Percentiles rank a stretch among this genome's conserved stretches.
phyloP scores from a whole-genome alignment of 37 sponge, comb jelly and placozoan genomes.

The Cladorhizidae sp. region DNA sequence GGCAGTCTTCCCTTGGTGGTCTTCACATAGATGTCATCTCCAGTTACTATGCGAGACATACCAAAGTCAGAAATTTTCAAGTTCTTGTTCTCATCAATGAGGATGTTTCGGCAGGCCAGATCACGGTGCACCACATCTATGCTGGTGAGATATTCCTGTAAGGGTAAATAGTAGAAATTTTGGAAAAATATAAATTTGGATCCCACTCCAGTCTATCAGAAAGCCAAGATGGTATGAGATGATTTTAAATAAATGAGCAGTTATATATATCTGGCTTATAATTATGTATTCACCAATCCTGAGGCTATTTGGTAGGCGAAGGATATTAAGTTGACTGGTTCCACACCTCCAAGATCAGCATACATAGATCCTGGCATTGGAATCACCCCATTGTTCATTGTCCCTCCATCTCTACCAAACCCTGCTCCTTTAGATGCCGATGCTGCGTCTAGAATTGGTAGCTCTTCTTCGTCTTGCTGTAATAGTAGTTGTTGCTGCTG shows the following conservation, averaged over 20 bases:
- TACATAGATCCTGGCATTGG: slow-evolving; percentile 34
- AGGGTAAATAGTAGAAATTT: neutral
- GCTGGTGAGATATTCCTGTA: slow-evolving; percentile 71
- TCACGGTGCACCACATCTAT: slow-evolving; percentile 78
- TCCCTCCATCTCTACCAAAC: neutral
- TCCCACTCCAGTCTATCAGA: too few relatives aligned
- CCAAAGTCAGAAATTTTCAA: slow-evolving; percentile 87
- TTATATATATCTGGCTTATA: too few relatives aligned
- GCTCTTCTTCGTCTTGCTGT: neutral
- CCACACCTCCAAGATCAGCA: slow-evolving; percentile 67
- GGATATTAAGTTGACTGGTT: slow-evolving; percentile 70
- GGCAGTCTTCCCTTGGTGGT: slow-evolving; percentile 62
- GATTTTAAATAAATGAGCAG: too few relatives aligned
- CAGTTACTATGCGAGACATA: slow-evolving; percentile 50
- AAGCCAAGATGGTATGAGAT: too few relatives aligned
- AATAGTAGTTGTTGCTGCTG: neutral
- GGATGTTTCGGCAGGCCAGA: slow-evolving; percentile 80
- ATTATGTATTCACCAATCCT: slow-evolving; percentile 84
- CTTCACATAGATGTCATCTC: slow-evolving; percentile 73
- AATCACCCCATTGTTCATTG: neutral
- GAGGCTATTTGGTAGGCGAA: slow-evolving; percentile 88
- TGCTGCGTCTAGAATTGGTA: neutral
- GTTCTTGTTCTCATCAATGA: slow-evolving; percentile 70
- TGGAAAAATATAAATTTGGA: too few relatives aligned
- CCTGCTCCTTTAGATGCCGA: neutral